These are phyloP conservation scores for Hirudo medicinalis DNA, from an alignment of 1,140 invertebrate genomes.

Conservation along the genomic window DNA sequence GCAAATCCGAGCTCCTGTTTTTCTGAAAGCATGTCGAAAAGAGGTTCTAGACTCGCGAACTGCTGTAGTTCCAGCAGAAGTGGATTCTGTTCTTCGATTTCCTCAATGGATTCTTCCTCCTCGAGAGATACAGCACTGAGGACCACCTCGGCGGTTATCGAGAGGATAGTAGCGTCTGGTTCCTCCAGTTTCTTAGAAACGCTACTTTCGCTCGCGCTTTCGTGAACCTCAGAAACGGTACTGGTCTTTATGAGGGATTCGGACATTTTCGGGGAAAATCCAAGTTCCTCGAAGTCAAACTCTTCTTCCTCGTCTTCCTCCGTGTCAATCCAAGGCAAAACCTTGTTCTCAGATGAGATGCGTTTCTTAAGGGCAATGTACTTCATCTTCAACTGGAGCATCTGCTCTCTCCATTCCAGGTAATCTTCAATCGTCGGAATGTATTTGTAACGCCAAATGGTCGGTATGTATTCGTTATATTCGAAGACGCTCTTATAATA, in stretches of 20 bases:
- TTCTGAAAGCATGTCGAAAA: neutral
- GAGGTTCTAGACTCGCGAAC: neutral
- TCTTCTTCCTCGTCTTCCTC: slow-evolving; percentile 3
- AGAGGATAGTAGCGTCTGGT: neutral
- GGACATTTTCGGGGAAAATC: neutral
- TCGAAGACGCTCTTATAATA: slow-evolving; percentile 1
- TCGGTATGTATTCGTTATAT: slow-evolving; percentile 5
- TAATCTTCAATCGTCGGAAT: neutral
- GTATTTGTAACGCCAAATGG: neutral
- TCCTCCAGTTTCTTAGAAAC: neutral
- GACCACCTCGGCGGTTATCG: neutral
- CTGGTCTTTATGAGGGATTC: no score
- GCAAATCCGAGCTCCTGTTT: neutral
- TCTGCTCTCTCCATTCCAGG: neutral
- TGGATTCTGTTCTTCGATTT: no score
- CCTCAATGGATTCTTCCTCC: no score
- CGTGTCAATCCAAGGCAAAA: neutral
- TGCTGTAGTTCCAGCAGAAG: neutral
- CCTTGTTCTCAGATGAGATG: neutral
- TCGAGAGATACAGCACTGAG: neutral
- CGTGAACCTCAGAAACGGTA: neutral
- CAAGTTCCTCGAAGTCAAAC: neutral
- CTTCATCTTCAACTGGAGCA: neutral
- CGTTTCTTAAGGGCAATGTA: neutral
- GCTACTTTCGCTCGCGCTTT: neutral